Evolutionary conservation across 2,113 vertebrate genomes (phyloP).

Genomic region (Myocastor coypus): DNA sequence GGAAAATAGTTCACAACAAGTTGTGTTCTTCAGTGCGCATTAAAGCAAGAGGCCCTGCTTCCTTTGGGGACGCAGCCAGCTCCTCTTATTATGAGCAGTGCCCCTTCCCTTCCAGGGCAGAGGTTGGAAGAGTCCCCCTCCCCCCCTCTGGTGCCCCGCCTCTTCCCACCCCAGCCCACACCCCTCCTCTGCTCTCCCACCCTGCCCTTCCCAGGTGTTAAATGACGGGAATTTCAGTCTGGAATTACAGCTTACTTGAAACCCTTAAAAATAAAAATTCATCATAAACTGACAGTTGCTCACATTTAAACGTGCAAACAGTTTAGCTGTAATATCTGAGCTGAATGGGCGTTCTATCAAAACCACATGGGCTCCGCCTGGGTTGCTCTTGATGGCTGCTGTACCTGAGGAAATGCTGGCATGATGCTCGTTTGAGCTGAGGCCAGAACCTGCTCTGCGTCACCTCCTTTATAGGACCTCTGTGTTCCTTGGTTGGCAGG

Average conservation of each 20-base stretch:
- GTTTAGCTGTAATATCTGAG: constrained; percentile 82
- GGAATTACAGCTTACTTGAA: constrained; percentile 86
- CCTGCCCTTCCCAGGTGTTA: constrained; percentile 78
- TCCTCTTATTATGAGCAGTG: not conserved
- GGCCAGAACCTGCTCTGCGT: not conserved
- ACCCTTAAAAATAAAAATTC: constrained; percentile 85
- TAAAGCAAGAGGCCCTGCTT: not conserved
- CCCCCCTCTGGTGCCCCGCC: not conserved
- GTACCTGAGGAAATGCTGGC: constrained; percentile 50
- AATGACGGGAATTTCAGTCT: constrained; percentile 82
- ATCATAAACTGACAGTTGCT: constrained; percentile 85
- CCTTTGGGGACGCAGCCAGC: not conserved
- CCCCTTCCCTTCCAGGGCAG: not conserved
- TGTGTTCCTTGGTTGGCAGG: not conserved
- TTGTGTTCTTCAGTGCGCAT: not conserved
- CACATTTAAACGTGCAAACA: constrained; percentile 75
- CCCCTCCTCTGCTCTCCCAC: not conserved
- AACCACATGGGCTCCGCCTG: constrained; percentile 86
- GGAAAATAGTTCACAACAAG: not conserved
- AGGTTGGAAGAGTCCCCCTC: not conserved
- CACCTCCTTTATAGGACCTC: constrained; percentile 2
- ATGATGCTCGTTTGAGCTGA: constrained; percentile 54
- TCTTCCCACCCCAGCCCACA: not conserved
- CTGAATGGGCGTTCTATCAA: constrained; percentile 82
- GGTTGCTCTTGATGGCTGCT: constrained; percentile 31